A percentile compares a stretch with the other conserved stretches of the same genome.
phyloP scores from a whole-genome alignment of 2,113 vertebrate genomes.

The Limnothrissa miodon region DNA sequence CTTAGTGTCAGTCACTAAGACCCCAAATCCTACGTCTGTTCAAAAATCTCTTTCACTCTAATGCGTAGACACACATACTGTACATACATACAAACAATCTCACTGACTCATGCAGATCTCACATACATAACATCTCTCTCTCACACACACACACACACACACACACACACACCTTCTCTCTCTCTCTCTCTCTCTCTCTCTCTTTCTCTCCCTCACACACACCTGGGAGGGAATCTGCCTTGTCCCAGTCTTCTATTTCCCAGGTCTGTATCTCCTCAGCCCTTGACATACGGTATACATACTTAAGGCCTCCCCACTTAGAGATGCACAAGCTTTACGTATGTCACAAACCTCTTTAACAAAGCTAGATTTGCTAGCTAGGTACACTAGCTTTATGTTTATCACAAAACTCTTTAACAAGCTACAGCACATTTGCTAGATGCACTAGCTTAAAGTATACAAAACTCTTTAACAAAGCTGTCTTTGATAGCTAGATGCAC shows the following conservation, averaged over 20 bases:
- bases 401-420: no score
- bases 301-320: not conserved
- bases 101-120: no score
- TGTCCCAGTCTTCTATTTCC: not conserved
- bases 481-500: no score
- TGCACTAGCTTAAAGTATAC: no score
- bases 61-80: no score
- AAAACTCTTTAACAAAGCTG: no score
- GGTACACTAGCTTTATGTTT: no score
- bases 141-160: not conserved
- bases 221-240: not conserved
- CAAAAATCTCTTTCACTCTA: not conserved
- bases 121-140: no score
- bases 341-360: not conserved
- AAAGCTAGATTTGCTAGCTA: no score
- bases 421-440: no score
- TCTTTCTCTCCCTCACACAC: no score
- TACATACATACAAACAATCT: not conserved
- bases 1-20: not conserved
- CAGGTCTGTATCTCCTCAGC: not conserved
- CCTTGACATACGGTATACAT: not conserved
- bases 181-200: no score
- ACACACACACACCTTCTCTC: slow-evolving; percentile 10
- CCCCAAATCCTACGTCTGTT: slow-evolving; percentile 21
- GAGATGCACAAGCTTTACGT: not conserved